Percentiles rank a stretch among this genome's conserved stretches.
phyloP scores from a whole-genome alignment of 2,888 invertebrate species.

The Drosophila neotestacea region DNA sequence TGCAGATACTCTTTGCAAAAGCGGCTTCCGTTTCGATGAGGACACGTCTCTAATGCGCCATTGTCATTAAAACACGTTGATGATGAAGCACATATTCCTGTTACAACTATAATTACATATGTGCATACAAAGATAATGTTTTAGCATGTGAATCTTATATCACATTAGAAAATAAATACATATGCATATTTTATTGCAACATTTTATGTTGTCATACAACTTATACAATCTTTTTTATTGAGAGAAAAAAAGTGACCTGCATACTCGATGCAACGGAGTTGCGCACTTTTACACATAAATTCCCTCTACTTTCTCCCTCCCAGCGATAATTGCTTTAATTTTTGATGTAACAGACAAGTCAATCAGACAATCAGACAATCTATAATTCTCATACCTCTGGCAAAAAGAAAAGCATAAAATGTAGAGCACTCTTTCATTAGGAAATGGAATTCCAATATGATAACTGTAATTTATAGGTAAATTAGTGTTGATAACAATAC shows the following conservation, averaged over 20 bases:
- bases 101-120: slow-evolving; percentile 4
- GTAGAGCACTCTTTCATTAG: not conserved
- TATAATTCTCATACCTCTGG: not conserved
- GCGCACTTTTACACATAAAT: not conserved
- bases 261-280: not conserved
- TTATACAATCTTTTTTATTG: slow-evolving; percentile 8
- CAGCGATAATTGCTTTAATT: slow-evolving; percentile 7
- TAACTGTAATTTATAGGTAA: not conserved
- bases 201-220: not conserved
- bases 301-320: not conserved
- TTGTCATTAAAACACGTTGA: slow-evolving; percentile 22
- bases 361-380: not conserved
- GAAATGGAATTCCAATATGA: not conserved
- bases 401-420: not conserved
- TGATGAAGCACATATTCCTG: slow-evolving; percentile 11
- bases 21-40: slow-evolving; percentile 18
- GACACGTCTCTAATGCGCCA: slow-evolving; percentile 26
- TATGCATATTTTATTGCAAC: not conserved
- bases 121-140: too few species aligned
- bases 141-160: too few species aligned
- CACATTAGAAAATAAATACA: not conserved
- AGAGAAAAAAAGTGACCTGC: not conserved
- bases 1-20: slow-evolving; percentile 41
- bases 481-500: slow-evolving; percentile 9
- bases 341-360: not conserved